These are phyloP conservation scores for Pristionchus exspectatus DNA, from an alignment of 2,888 invertebrate species.

Conservation along the genomic window DNA sequence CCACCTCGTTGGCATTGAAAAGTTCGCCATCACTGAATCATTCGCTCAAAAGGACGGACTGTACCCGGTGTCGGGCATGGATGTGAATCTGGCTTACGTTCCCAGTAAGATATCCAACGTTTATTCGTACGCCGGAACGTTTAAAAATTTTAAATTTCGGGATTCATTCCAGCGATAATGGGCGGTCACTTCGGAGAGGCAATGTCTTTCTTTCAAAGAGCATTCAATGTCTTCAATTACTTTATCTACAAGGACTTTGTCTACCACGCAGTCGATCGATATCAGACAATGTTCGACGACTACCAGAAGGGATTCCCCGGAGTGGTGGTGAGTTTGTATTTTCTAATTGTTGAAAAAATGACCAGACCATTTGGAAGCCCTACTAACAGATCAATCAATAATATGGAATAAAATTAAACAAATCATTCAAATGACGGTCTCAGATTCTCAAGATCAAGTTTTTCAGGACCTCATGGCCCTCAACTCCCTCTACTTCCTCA, in stretches of 20 bases:
- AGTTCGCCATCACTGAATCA: conserved; percentile 13
- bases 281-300: neutral
- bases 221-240: conserved; percentile 33
- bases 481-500: conserved; percentile 39
- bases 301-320: conserved; percentile 1
- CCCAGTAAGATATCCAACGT: neutral
- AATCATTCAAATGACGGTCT: no score
- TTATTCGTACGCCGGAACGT: no score
- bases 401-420: no score
- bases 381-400: no score
- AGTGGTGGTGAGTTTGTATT: neutral
- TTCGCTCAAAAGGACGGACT: conserved; percentile 32
- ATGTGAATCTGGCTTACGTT: conserved; percentile 24
- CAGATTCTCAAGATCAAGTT: no score
- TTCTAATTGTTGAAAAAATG: neutral
- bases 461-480: conserved; percentile 61
- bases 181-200: conserved; percentile 28
- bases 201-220: neutral
- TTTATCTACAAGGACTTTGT: conserved; percentile 13
- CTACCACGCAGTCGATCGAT: neutral
- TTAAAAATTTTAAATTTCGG: no score
- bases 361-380: no score
- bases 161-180: neutral
- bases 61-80: conserved; percentile 33
- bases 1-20: neutral